Evolutionary conservation across 2,888 invertebrate genomes (phyloP).

Genomic region (Heliconius erato): DNA sequence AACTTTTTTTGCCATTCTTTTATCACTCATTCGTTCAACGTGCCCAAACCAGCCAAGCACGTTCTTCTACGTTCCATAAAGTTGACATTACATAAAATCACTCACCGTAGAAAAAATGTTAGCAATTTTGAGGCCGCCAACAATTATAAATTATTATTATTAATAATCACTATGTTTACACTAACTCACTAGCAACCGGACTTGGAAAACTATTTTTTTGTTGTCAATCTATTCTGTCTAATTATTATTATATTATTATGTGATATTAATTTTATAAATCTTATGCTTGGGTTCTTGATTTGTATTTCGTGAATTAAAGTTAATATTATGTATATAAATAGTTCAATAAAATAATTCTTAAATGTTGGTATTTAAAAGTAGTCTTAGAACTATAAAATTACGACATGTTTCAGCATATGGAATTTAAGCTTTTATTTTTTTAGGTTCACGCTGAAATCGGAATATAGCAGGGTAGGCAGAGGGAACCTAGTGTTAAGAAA

Average conservation of each 20-base stretch:
- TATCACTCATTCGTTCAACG: no score
- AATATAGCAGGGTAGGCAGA: no score
- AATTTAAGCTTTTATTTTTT: no score
- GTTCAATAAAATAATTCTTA: background rate
- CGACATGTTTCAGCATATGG: no score
- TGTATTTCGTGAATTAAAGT: background rate
- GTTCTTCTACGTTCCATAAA: background rate
- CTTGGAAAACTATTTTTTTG: background rate
- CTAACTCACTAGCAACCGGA: background rate
- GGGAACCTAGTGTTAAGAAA: no score
- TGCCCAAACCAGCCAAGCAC: no score
- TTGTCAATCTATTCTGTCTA: background rate
- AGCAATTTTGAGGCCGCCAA: background rate
- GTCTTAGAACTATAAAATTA: no score
- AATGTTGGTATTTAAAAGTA: background rate
- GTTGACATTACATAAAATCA: slow-evolving; percentile 2
- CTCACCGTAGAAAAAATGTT: background rate
- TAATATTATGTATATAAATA: background rate
- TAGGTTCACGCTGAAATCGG: no score
- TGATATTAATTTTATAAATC: no score
- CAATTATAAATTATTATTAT: background rate
- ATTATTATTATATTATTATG: background rate
- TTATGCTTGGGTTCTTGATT: background rate
- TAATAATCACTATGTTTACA: background rate
- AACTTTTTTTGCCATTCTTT: no score